These are phyloP conservation scores for Malurus melanocephalus DNA, from an alignment of 2,113 vertebrate genomes.

Conservation along the genomic window DNA sequence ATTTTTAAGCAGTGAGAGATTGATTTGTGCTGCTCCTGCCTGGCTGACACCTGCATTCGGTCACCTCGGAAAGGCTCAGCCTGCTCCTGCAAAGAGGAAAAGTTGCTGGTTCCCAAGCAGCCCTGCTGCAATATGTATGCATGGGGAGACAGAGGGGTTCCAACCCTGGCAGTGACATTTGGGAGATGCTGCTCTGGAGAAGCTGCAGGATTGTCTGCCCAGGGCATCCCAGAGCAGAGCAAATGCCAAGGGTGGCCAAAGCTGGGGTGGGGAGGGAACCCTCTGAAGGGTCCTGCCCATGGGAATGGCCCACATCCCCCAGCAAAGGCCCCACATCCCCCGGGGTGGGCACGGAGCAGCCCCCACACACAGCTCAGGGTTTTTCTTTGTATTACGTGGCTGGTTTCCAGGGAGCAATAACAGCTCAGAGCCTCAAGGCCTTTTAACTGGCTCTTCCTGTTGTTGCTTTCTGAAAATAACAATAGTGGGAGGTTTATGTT, in stretches of 20 bases:
- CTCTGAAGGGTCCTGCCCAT: accelerated
- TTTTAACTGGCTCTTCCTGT: conserved; percentile 18
- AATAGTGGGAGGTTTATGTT: conserved; percentile 57
- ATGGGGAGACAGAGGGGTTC: background rate
- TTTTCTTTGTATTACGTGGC: background rate
- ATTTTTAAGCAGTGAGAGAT: conserved; percentile 47
- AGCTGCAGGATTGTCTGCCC: background rate
- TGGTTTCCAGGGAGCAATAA: conserved; percentile 19
- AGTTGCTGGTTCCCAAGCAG: background rate
- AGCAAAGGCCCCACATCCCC: background rate
- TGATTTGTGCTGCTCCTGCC: conserved; percentile 45
- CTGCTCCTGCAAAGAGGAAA: conserved; percentile 13
- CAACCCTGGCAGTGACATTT: background rate
- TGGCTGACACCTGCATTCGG: conserved; percentile 20
- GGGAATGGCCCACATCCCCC: accelerated
- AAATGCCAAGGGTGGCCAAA: background rate
- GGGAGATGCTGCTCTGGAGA: background rate
- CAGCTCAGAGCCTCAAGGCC: background rate
- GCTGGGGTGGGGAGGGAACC: background rate
- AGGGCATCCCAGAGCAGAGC: background rate
- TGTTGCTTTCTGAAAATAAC: conserved; percentile 51
- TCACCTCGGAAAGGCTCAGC: conserved; percentile 19
- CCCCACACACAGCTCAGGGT: background rate
- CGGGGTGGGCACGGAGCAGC: accelerated
- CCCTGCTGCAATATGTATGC: background rate